Conservation (phyloP, 2,113 vertebrate species). For the Alectura lathami region DNA sequence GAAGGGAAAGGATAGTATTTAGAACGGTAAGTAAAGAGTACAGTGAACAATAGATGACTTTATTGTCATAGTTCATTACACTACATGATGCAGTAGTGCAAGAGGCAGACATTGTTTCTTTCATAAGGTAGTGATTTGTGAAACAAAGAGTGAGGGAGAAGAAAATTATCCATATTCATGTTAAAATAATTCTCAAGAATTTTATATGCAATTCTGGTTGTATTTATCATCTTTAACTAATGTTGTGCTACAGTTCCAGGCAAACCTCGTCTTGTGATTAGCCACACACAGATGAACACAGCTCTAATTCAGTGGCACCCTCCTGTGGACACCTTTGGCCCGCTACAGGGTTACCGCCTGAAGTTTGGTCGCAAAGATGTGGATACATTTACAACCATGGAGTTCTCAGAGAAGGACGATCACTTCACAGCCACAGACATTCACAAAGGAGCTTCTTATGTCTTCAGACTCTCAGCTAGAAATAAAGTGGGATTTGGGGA, state of each 20-base stretch:
- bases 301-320: constrained; percentile 98
- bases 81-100: background rate
- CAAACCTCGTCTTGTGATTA: constrained; percentile 94
- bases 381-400: constrained; percentile 88
- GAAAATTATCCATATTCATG: background rate
- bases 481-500: constrained; percentile 99
- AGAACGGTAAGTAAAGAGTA: background rate
- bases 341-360: constrained; percentile 92
- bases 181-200: background rate
- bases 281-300: constrained; percentile 97
- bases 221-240: constrained; percentile 35
- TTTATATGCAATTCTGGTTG: background rate
- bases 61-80: background rate
- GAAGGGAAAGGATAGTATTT: background rate
- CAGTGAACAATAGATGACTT: background rate
- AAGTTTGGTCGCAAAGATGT: constrained; percentile 94
- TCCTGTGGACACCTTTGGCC: constrained; percentile 89
- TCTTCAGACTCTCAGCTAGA: constrained; percentile 93
- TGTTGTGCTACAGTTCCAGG: constrained; percentile 89
- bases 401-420: constrained; percentile 95
- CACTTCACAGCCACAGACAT: constrained; percentile 98
- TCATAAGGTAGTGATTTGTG: background rate
- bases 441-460: constrained; percentile 94
- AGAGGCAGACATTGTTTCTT: background rate
- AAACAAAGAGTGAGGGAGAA: background rate